These are phyloP conservation scores for Centrocercus urophasianus DNA, from an alignment of 2,113 vertebrate species.

Conservation along the genomic window DNA sequence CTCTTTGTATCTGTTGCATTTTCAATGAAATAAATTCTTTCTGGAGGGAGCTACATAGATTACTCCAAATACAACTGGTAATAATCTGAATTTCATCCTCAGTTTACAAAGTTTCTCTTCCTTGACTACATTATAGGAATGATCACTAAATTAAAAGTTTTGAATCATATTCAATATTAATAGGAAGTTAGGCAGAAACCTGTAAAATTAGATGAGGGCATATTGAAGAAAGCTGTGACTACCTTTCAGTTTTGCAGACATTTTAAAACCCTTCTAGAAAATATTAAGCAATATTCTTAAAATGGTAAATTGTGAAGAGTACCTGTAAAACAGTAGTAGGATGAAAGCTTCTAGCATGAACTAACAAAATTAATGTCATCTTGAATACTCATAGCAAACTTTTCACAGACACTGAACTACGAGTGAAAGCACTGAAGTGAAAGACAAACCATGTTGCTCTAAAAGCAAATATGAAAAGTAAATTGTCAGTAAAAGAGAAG, in stretches of 20 bases:
- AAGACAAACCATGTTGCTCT: neutral
- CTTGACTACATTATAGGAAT: neutral
- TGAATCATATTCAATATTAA: neutral
- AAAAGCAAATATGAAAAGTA: constrained; percentile 6
- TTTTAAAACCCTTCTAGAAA: neutral
- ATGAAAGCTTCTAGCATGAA: neutral
- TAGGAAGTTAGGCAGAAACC: neutral
- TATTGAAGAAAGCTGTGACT: neutral
- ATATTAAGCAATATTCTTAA: neutral
- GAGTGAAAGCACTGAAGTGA: neutral
- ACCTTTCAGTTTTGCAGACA: neutral
- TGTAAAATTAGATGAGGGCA: neutral
- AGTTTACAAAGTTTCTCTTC: neutral
- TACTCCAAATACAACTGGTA: neutral
- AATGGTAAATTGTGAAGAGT: neutral
- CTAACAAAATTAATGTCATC: neutral
- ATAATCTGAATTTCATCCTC: neutral
- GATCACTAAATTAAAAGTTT: neutral
- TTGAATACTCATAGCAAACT: neutral
- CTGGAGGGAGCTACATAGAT: neutral
- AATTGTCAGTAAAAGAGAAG: neutral
- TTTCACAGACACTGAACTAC: neutral
- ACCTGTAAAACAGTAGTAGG: neutral
- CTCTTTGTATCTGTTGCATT: too few relatives aligned
- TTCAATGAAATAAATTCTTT: too few relatives aligned